Base-by-base conservation (phyloP, 2,888 invertebrate species). In the Tetragnatha montana region DNA sequence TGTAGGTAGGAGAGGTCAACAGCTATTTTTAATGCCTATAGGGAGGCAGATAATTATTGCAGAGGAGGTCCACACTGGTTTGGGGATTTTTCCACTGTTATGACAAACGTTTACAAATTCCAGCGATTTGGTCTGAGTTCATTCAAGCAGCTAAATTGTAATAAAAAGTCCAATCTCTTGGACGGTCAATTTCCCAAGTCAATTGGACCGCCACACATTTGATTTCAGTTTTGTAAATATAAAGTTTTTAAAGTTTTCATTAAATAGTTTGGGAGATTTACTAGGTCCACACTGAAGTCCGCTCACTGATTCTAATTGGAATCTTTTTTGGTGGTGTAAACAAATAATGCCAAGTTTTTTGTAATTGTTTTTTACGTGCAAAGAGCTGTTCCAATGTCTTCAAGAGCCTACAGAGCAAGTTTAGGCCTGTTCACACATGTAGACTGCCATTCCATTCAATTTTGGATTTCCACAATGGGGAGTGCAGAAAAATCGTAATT, bases 221-320 rank as follows among this genome's bases (percentile, higher is more conserved):
- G 75, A 89, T 86, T 82, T 85, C 81, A 85, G 85, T 81, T 85
- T 84, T 81, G 70, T 80, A 71, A 73, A 74, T 85, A 76, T 80
- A 80, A 85, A 90, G 87, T 85, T 90, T 81, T 90, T 80, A 79
- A 85, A 76, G 86, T 80, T 89, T 68, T 88, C 60, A 51, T 79
- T 78, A 90, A 78, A 90, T 87, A 87, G 84, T 91, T 91, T 91
- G 91, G 91, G 91, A 91, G 91, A 88, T 79, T 88, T 81, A 85
- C 88, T 87, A 91, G 88, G 88, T 91, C 91, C 91, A 91, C 91
- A 91, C 76, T 79, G 91, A 91, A 91, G 91, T 91, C 88, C 91
- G 88, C 85, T 84, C 86, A 91, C 74, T 78, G 88, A 82, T 86
- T 88, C 89, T 85, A 89, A 89, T 89, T 85, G 84, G 84, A 85